Evolutionary conservation across 2,113 vertebrate species (phyloP).

Genomic region (Pontoporia blainvillei): DNA sequence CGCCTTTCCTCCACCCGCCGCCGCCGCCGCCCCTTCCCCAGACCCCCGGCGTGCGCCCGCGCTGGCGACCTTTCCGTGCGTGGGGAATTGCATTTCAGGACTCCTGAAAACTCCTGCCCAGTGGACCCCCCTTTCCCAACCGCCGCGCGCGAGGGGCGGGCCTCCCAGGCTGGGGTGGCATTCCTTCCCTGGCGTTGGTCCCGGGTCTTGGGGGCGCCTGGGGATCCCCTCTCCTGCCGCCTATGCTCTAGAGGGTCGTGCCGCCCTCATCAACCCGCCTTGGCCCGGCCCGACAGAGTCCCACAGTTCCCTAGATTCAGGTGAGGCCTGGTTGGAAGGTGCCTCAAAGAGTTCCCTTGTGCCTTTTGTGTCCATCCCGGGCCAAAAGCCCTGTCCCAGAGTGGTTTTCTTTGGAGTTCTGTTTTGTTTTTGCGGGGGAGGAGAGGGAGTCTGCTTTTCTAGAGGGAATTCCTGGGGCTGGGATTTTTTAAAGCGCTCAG

Average conservation of each 20-base stretch:
- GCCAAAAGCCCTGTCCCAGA: neutral
- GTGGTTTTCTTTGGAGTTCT: neutral
- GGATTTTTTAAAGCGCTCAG: conserved; percentile 72
- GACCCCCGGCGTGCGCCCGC: neutral
- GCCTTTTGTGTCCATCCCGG: neutral
- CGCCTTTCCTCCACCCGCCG: conserved; percentile 58
- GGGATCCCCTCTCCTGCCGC: neutral
- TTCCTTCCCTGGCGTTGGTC: neutral
- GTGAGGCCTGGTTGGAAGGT: conserved; percentile 14
- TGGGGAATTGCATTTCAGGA: neutral
- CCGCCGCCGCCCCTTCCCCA: conserved; percentile 24
- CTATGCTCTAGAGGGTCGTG: neutral
- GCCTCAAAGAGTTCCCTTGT: neutral
- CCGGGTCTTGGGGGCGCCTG: neutral
- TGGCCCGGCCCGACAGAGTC: neutral
- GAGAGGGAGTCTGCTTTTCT: conserved; percentile 51
- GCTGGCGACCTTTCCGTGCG: neutral
- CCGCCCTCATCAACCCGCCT: neutral
- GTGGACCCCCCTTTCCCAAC: neutral
- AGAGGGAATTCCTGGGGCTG: conserved; percentile 71
- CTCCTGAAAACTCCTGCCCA: neutral
- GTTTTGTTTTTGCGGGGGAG: neutral
- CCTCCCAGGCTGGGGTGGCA: neutral
- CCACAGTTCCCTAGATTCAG: neutral
- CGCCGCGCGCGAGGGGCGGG: neutral